Conservation (phyloP, 2,888 invertebrate species). For the Apeira syringaria region DNA sequence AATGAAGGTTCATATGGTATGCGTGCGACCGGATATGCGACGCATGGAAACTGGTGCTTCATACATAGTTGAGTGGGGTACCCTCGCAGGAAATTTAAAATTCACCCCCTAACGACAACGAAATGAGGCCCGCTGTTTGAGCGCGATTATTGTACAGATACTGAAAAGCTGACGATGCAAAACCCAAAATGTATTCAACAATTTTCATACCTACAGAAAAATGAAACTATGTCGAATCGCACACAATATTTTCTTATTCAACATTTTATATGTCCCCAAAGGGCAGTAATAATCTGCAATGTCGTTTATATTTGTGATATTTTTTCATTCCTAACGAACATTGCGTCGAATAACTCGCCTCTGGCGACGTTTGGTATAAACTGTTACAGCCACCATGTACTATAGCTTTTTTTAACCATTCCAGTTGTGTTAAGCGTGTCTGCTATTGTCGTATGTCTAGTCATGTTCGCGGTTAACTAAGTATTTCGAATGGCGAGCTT, state of each 20-base stretch:
- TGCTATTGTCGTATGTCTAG: conserved; percentile 51
- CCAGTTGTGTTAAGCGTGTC: conserved; percentile 37
- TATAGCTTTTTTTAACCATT: conserved; percentile 53
- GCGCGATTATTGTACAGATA: conserved; percentile 57
- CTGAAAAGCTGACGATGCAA: conserved; percentile 30
- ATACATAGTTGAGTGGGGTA: conserved; percentile 75
- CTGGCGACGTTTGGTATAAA: conserved; percentile 55
- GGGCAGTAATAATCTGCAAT: conserved; percentile 73
- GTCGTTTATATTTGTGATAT: conserved; percentile 69
- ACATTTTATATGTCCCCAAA: conserved; percentile 63
- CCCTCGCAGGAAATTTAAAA: conserved; percentile 69
- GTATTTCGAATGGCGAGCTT: conserved; percentile 30
- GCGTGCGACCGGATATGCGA: conserved; percentile 65
- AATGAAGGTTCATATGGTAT: conserved; percentile 63
- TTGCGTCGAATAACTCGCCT: conserved; percentile 53
- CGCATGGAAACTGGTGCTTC: conserved; percentile 62
- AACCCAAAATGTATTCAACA: conserved; percentile 25
- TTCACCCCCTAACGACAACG: conserved; percentile 68
- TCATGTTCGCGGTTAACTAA: conserved; percentile 29
- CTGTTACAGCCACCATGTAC: conserved; percentile 53
- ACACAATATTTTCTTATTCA: conserved; percentile 57
- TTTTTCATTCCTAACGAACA: conserved; percentile 68
- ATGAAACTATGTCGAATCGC: conserved; percentile 34
- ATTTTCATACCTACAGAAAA: conserved; percentile 21
- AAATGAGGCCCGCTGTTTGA: conserved; percentile 63